Base-by-base conservation (phyloP, 1,140 invertebrate genomes). In the Drosophila lacteicornis region DNA sequence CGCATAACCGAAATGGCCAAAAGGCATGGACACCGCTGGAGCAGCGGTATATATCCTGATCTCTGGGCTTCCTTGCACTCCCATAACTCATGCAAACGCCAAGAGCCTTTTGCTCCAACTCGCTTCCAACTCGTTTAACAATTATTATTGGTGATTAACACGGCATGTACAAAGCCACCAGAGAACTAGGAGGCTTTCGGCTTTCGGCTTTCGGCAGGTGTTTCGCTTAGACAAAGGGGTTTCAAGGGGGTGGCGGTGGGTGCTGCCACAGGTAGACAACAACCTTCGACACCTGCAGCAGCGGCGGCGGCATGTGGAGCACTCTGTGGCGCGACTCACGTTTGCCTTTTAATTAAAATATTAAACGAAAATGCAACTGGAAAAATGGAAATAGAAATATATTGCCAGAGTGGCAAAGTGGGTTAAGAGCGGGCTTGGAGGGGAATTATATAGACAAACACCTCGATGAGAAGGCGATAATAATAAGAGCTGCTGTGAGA, bases 111-210 rank as follows among this genome's bases (percentile, higher is more conserved):
- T 60, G 75, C 73, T 65, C 63, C 55, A 56, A 45, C 70, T 74
- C 55, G 71, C 73, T 80, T 83, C 70, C 85, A 88, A 78, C 80
- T 91, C 86, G 86, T 90, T 90, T 90, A 90, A 90, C 86, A 90
- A 90, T 90, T 90, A 91, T 90, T 90, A 90, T 90, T 90, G 85
- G 86, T 90, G 85, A 90, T 90, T 90, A 90, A 90, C 85, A 90
- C 85, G 85, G 85, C 85, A 90, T 90, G 82, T 79, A 91, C 82
- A 79, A 74, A 70, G 78, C 66, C 38, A 22, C 56, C 33, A 63
- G 40, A 47, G 49, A 40, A 25, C n/a, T 49, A 30, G 11, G 38
- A 40, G 47, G 36, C 63, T 68, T 40, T 40, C 53, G 53, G 19
- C 19, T 19, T 19, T 19, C 19, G 47, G 36, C 63, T 68, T 40